These are phyloP conservation scores for Pao palembangensis DNA, from an alignment of 2,113 vertebrate genomes.

Conservation along the genomic window DNA sequence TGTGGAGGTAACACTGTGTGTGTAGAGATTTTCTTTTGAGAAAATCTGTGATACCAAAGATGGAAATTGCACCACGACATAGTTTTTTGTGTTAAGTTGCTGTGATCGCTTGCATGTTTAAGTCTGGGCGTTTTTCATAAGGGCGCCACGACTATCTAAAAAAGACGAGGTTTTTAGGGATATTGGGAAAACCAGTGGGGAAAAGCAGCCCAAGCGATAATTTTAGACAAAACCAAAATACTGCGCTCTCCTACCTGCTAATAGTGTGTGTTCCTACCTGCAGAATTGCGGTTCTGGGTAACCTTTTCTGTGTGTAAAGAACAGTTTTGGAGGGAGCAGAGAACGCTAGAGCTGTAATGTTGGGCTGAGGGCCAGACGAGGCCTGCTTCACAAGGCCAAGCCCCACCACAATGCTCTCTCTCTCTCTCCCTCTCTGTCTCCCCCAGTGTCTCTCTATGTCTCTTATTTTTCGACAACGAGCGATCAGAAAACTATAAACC, in stretches of 20 bases:
- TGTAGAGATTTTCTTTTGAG: constrained; percentile 18
- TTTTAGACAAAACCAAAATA: constrained; percentile 18
- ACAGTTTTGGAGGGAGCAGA: constrained; percentile 55
- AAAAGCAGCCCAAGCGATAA: constrained; percentile 28
- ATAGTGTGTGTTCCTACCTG: constrained; percentile 25
- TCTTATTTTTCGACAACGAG: not conserved
- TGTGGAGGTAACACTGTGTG: constrained; percentile 39
- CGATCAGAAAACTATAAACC: constrained; percentile 17
- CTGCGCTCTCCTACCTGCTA: constrained; percentile 7
- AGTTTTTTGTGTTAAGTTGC: constrained; percentile 1
- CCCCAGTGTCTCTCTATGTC: not conserved
- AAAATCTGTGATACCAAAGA: constrained; percentile 12
- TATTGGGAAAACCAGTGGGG: constrained; percentile 13
- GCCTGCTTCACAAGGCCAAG: constrained; percentile 64
- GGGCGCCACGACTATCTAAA: constrained; percentile 21
- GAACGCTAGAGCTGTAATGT: constrained; percentile 53
- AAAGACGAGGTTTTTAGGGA: constrained; percentile 32
- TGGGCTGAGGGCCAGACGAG: constrained; percentile 69
- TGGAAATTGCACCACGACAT: constrained; percentile 1
- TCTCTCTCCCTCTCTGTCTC: constrained; percentile 22
- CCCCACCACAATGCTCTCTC: constrained; percentile 44
- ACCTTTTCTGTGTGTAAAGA: constrained; percentile 32
- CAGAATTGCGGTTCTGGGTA: constrained; percentile 23
- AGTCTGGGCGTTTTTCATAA: constrained; percentile 31
- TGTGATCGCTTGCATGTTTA: constrained; percentile 2